These are phyloP conservation scores for Drosophila anceps DNA, from an alignment of 2,888 invertebrate species.

Conservation along the genomic window DNA sequence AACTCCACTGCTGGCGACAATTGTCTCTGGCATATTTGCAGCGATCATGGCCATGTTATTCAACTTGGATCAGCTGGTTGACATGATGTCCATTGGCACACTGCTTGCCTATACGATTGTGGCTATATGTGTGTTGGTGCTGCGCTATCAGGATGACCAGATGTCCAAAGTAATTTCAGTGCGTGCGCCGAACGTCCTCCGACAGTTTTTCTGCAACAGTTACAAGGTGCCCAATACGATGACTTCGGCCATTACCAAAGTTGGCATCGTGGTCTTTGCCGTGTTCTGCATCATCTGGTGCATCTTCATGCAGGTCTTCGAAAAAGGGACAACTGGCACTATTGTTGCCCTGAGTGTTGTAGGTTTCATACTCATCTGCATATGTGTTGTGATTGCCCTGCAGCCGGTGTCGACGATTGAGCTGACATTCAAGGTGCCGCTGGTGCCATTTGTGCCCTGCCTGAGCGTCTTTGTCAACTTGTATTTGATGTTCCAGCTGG, in stretches of 20 bases:
- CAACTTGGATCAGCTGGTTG: conserved; percentile 95
- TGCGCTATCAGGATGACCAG: conserved; percentile 88
- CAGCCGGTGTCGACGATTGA: conserved; percentile 89
- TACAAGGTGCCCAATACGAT: conserved; percentile 89
- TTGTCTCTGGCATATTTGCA: conserved; percentile 91
- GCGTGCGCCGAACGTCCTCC: conserved; percentile 83
- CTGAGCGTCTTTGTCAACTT: conserved; percentile 94
- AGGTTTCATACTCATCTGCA: conserved; percentile 86
- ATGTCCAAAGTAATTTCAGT: conserved; percentile 82
- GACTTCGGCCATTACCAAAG: conserved; percentile 89
- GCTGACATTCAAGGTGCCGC: conserved; percentile 92
- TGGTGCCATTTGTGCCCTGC: conserved; percentile 94
- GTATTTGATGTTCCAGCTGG: conserved; percentile 95
- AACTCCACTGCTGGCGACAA: conserved; percentile 92
- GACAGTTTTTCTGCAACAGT: conserved; percentile 88
- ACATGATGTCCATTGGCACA: conserved; percentile 98
- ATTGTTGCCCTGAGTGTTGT: conserved; percentile 86
- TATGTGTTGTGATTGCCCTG: conserved; percentile 88
- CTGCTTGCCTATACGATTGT: conserved; percentile 96
- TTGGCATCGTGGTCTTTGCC: conserved; percentile 87
- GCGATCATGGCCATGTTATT: conserved; percentile 95
- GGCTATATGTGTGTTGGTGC: conserved; percentile 94
- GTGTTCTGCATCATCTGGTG: conserved; percentile 84
- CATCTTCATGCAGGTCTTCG: conserved; percentile 68
- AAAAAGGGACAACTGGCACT: conserved; percentile 67